Conservation (phyloP, 2,888 invertebrate genomes). For the Linnaemya tessellans region DNA sequence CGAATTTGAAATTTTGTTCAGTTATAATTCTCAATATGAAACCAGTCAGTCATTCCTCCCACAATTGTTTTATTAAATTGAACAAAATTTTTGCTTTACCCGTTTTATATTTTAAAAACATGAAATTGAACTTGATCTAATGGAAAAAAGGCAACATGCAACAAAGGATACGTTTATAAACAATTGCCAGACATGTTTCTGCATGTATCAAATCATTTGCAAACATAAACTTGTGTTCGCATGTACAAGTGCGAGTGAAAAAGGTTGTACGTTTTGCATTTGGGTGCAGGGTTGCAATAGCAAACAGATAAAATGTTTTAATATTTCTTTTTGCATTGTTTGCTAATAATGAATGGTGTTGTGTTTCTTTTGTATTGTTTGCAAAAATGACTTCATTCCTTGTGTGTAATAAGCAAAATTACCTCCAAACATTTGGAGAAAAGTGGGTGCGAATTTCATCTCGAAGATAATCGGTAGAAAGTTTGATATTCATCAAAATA, state of each 20-base stretch:
- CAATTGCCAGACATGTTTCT: conserved; percentile 59
- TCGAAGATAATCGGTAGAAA: neutral
- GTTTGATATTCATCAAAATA: neutral
- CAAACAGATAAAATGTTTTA: conserved; percentile 51
- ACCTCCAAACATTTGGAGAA: neutral
- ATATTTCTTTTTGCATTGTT: conserved; percentile 1
- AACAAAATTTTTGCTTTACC: conserved; percentile 55
- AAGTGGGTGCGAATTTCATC: neutral
- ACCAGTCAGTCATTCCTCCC: neutral
- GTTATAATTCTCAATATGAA: neutral
- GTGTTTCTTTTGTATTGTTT: conserved; percentile 33
- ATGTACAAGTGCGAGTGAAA: neutral
- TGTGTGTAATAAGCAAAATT: conserved; percentile 18
- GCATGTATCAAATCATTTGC: conserved; percentile 15
- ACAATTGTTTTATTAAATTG: neutral
- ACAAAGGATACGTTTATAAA: conserved; percentile 56
- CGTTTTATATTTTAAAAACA: conserved; percentile 9
- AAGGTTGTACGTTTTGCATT: neutral
- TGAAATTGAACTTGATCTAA: conserved; percentile 30
- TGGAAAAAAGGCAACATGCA: conserved; percentile 32
- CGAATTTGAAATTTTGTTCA: neutral
- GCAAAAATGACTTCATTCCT: conserved; percentile 17
- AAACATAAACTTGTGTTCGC: neutral
- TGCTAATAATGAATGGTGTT: conserved; percentile 10
- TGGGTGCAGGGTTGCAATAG: conserved; percentile 54